A percentile compares a stretch with the other conserved stretches of the same genome.
Conservation (phyloP, 1,140 invertebrate species). For the Hyposmocoma kahamanoa region DNA sequence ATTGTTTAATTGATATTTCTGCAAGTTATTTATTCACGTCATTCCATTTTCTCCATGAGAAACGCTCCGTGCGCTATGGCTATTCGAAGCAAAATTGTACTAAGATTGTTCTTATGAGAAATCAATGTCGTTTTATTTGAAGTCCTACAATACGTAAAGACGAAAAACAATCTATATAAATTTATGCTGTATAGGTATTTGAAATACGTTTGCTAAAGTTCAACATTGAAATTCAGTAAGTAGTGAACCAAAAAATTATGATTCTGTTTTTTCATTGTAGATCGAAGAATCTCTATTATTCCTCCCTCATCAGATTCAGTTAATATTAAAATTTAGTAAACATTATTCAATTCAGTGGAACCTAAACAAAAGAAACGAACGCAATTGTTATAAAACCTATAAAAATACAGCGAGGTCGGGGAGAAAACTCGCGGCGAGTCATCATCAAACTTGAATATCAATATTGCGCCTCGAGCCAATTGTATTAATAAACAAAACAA, state of each 20-base stretch:
- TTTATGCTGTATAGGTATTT: no score
- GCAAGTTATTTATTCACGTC: slow-evolving; percentile 69
- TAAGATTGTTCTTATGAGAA: neutral
- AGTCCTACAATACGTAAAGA: no score
- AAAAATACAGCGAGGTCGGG: slow-evolving; percentile 57
- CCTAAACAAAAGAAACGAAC: slow-evolving; percentile 49
- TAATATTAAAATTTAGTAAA: slow-evolving; percentile 39
- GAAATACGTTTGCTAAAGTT: no score
- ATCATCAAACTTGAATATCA: slow-evolving; percentile 74
- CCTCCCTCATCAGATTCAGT: no score
- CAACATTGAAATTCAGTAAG: no score
- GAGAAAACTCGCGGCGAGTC: slow-evolving; percentile 60
- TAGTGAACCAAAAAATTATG: no score
- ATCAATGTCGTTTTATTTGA: slow-evolving; percentile 2
- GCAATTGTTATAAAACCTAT: slow-evolving; percentile 61
- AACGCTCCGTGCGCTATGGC: slow-evolving; percentile 50
- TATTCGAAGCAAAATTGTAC: neutral
- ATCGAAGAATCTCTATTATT: no score
- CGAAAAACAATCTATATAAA: no score
- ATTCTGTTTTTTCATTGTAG: no score
- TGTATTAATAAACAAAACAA: slow-evolving; percentile 74
- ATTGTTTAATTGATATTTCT: slow-evolving; percentile 74
- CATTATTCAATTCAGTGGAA: slow-evolving; percentile 33
- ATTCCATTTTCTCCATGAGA: slow-evolving; percentile 58
- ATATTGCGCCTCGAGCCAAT: slow-evolving; percentile 72